Evolutionary conservation across 2,113 vertebrate genomes (phyloP).

Genomic region (Dicerorhinus sumatrensis): DNA sequence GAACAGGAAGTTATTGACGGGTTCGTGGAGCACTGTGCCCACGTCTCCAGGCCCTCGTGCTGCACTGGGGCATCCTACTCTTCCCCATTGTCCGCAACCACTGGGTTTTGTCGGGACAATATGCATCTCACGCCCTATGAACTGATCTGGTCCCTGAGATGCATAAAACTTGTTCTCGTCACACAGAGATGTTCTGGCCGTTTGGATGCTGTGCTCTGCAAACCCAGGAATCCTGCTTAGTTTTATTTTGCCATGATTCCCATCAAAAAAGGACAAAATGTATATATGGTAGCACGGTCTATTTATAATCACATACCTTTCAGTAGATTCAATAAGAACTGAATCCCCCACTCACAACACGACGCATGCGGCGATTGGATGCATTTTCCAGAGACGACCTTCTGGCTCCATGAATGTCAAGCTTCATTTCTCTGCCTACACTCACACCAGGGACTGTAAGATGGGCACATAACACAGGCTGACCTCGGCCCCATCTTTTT

Average conservation of each 20-base stretch:
- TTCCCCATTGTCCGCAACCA: too few species aligned
- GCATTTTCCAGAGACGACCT: rapidly evolving
- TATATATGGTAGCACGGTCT: rapidly evolving
- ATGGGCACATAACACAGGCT: rapidly evolving
- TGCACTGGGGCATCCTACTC: too few species aligned
- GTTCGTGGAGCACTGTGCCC: rapidly evolving
- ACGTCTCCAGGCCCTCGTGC: neutral
- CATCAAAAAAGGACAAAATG: rapidly evolving
- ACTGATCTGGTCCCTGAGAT: rapidly evolving
- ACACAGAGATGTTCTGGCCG: rapidly evolving
- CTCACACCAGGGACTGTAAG: rapidly evolving
- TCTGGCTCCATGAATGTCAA: rapidly evolving
- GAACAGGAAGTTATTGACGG: too few species aligned
- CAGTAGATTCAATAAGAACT: neutral
- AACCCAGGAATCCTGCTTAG: neutral
- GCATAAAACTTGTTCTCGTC: rapidly evolving
- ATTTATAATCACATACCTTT: rapidly evolving
- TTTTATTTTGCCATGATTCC: neutral
- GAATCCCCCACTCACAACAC: rapidly evolving
- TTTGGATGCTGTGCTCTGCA: neutral
- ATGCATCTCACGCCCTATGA: rapidly evolving
- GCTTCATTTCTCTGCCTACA: neutral
- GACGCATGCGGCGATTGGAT: rapidly evolving
- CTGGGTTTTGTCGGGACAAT: neutral
- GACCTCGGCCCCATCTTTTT: neutral